Conservation (phyloP, 2,113 vertebrate genomes). For the Cyprichromis sp. region DNA sequence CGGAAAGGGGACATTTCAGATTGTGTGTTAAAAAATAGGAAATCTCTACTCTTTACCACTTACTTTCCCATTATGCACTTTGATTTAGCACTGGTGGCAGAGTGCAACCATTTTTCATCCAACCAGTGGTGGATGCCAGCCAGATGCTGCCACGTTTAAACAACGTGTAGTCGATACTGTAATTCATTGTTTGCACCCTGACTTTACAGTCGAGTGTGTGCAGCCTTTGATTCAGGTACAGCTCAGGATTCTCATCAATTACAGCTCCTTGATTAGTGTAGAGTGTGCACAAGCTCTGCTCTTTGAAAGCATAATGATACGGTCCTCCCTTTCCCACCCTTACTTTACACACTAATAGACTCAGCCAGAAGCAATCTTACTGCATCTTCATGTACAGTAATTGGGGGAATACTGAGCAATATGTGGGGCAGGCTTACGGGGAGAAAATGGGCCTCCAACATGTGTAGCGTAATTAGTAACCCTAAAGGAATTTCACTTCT, state of each 20-base stretch:
- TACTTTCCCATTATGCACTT: not conserved
- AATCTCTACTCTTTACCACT: not conserved
- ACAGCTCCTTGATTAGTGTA: conserved; percentile 36
- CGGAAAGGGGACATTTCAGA: not conserved
- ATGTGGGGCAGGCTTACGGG: not conserved
- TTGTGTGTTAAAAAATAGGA: not conserved
- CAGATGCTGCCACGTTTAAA: not conserved
- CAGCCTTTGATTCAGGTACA: conserved; percentile 19
- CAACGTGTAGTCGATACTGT: not conserved
- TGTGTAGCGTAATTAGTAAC: not conserved
- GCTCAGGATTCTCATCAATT: conserved; percentile 38
- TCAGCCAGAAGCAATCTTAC: not conserved
- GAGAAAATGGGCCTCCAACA: not conserved
- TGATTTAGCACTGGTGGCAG: not conserved
- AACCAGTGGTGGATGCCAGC: not conserved
- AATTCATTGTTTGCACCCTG: not conserved
- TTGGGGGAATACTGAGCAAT: not conserved
- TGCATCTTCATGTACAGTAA: not conserved
- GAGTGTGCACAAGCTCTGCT: not conserved
- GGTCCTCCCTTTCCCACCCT: not conserved
- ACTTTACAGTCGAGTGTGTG: not conserved
- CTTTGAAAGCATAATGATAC: conserved; percentile 34
- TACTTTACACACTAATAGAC: conserved; percentile 31
- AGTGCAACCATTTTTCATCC: not conserved
- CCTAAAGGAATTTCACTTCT: not conserved